phyloP scores from a whole-genome alignment of 1,140 invertebrate species.

The Octopus sinensis region DNA sequence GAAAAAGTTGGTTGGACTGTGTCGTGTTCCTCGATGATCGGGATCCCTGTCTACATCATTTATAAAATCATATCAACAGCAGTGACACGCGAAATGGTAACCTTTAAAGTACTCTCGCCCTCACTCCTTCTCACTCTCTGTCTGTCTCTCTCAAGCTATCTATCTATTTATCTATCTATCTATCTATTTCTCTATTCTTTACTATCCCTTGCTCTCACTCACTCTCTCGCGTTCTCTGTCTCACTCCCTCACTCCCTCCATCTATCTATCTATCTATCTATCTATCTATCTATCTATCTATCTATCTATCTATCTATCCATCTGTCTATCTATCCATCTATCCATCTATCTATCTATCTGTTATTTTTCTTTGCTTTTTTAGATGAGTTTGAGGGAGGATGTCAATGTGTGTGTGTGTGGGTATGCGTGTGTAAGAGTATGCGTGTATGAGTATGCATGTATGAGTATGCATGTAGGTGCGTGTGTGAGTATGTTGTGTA shows the following conservation, averaged over 20 bases:
- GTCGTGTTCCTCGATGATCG: slow-evolving; percentile 40
- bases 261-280: too few relatives aligned
- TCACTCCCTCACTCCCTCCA: neutral
- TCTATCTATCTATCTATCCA: too few relatives aligned
- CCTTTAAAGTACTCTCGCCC: neutral
- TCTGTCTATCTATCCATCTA: too few relatives aligned
- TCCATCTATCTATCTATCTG: too few relatives aligned
- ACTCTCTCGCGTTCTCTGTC: neutral
- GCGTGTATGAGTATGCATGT: too few relatives aligned
- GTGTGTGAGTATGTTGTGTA: too few relatives aligned
- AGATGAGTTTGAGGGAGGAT: too few relatives aligned
- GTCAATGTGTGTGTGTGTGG: too few relatives aligned
- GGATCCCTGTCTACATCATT: slow-evolving; percentile 44
- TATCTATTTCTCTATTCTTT: neutral
- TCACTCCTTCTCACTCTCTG: neutral
- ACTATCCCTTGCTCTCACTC: neutral
- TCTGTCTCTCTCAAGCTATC: neutral
- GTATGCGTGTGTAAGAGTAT: too few relatives aligned
- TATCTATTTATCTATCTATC: neutral
- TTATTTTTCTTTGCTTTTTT: too few relatives aligned
- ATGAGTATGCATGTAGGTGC: too few relatives aligned
- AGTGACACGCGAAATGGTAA: neutral
- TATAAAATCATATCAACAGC: slow-evolving; percentile 15
- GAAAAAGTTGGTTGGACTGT: slow-evolving; percentile 49
- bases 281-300: too few relatives aligned